Evolutionary conservation across 2,113 vertebrate genomes (phyloP).

Genomic region (Acrocephalus arundinaceus): DNA sequence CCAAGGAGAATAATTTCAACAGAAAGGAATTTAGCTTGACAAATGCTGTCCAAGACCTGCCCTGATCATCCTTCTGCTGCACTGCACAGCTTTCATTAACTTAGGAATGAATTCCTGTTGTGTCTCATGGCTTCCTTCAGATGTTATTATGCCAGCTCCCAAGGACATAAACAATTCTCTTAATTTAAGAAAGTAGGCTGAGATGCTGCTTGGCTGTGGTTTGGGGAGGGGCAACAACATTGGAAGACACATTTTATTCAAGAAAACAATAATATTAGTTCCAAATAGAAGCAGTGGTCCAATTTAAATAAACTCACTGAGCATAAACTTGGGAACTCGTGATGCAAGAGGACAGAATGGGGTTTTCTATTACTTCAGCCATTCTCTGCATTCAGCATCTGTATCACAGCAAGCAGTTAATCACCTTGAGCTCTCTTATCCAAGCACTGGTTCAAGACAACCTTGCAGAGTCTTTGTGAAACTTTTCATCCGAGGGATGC

Average conservation of each 20-base stretch:
- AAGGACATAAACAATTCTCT: conserved; percentile 18
- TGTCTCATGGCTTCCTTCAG: not conserved
- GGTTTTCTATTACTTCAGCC: not conserved
- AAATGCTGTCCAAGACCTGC: conserved; percentile 11
- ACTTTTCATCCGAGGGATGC: not conserved
- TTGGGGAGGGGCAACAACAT: not conserved
- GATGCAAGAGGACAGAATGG: not conserved
- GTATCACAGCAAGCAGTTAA: not conserved
- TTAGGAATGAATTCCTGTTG: conserved; percentile 13
- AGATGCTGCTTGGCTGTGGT: not conserved
- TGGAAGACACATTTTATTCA: conserved; percentile 29
- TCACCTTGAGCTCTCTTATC: not conserved
- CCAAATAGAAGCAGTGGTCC: not conserved
- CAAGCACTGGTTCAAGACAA: not conserved
- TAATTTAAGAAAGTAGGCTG: not conserved
- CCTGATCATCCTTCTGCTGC: not conserved
- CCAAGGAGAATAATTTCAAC: not conserved
- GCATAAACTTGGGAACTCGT: not conserved
- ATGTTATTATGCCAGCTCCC: not conserved
- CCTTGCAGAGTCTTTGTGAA: not conserved
- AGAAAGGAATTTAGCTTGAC: not conserved
- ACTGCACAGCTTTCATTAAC: conserved; percentile 24
- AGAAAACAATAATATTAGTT: conserved; percentile 37
- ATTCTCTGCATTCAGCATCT: not conserved
- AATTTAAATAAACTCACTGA: conserved; percentile 1